These are phyloP conservation scores for Platyrinchus mystaceus DNA, from an alignment of 2,797 vertebrate genomes.

Conservation along the genomic window DNA sequence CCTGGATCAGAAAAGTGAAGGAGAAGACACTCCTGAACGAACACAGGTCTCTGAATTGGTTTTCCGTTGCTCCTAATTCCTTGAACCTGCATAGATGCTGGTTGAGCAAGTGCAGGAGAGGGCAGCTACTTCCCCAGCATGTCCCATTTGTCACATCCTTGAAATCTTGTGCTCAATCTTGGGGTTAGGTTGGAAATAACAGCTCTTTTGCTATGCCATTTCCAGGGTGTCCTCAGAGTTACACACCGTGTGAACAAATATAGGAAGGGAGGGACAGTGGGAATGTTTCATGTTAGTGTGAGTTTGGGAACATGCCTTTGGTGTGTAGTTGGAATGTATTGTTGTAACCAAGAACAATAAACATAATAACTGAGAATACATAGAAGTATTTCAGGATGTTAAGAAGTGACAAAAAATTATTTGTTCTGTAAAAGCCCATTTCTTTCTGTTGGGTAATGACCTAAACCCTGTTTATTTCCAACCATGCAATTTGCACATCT, in stretches of 20 bases:
- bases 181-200: background rate
- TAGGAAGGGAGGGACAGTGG: background rate
- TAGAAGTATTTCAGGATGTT: constrained; percentile 35
- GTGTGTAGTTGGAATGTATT: constrained; percentile 7
- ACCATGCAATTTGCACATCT: constrained; percentile 19
- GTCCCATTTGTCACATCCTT: background rate
- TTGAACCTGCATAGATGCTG: background rate
- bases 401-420: background rate
- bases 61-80: background rate
- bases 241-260: background rate
- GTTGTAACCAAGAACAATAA: constrained; percentile 32
- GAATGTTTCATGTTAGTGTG: background rate
- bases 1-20: background rate
- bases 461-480: constrained; percentile 1
- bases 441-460: background rate
- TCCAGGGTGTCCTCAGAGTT: background rate
- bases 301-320: constrained; percentile 14
- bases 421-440: background rate
- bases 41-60: background rate
- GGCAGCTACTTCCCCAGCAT: background rate
- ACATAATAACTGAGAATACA: background rate
- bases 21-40: background rate
- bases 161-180: background rate
- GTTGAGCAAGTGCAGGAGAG: background rate
- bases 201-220: background rate